Conservation (phyloP, 1,140 invertebrate genomes). For the Oscheius sp. region DNA sequence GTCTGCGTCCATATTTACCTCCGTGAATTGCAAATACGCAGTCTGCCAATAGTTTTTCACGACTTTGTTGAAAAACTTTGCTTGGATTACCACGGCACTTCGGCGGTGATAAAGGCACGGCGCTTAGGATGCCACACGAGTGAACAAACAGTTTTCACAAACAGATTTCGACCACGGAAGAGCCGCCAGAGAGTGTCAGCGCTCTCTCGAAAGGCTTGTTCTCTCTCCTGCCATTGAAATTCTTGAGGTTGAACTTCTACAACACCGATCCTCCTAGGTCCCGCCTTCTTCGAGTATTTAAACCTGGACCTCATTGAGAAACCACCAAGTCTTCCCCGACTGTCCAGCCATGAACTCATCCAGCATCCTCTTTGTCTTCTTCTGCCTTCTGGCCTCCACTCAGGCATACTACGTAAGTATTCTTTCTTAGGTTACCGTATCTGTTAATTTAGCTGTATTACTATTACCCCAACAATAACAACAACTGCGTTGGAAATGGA, state of each 20-base stretch:
- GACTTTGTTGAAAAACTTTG: too few species aligned
- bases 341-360: constrained; percentile 14
- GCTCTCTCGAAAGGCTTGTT: not conserved
- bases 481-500: not conserved
- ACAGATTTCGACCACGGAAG: constrained; percentile 3
- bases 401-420: constrained; percentile 22
- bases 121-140: not conserved
- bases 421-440: not conserved
- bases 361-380: not conserved
- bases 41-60: too few species aligned
- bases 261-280: too few species aligned
- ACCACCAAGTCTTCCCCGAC: not conserved
- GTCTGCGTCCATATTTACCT: too few species aligned
- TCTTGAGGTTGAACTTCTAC: too few species aligned
- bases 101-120: not conserved
- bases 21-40: too few species aligned
- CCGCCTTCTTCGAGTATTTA: too few species aligned
- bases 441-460: not conserved
- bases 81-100: too few species aligned
- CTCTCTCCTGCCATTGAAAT: too few species aligned
- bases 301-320: not conserved
- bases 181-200: not conserved
- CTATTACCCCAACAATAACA: not conserved
- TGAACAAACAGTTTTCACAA: not conserved
- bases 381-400: constrained; percentile 2